Evolutionary conservation across 2,113 vertebrate species (phyloP), one percentile per base, ranked within the genome.

Genomic region (Cololabis saira): DNA sequence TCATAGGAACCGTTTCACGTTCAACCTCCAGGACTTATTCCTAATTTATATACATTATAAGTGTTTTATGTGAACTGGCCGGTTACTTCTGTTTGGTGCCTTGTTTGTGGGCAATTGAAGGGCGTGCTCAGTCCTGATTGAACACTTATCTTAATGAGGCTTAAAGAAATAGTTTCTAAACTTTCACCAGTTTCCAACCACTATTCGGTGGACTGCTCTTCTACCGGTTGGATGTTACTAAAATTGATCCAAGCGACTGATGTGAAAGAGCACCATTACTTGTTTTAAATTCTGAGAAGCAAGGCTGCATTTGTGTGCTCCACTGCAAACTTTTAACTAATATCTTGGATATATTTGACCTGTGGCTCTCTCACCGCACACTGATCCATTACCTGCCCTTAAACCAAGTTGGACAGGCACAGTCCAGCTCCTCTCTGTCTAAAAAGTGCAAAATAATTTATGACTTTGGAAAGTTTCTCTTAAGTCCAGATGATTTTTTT

Each of bases 391-490:
- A 33, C 12, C 51, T 41, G 52, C 58, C 24, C 63, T 69, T 12
- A 66, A 64, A 64, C 57, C 54, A 17, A 19, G 19, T 3, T 37
- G 19, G 53, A 66, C 43, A 54, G 61, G 50, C 59, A 19, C 24
- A 30, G 61, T 71, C 52, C 45, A 11, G 57, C 67, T 76, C 60
- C 40, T 67, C 52, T 78, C 43, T 27, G 15, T 44, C 63, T 61
- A 52, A 76, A 27, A 80, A 61, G 56, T 56, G 61, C 51, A 71
- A 78, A 80, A 78, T 84, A 66, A 83, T 86, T 78, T 41, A 78
- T 71, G 76, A 76, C 65, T 74, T 82, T 16, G 6, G 44, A 53
- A 75, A 85, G 70, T 83, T 78, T 85, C 60, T 56, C 9, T 42
- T 9, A 57, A 70, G 57, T 74, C 78, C 78, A 67, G 42, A 19